Conservation (phyloP, 2,113 vertebrate genomes). For the Phyllostomus discolor region DNA sequence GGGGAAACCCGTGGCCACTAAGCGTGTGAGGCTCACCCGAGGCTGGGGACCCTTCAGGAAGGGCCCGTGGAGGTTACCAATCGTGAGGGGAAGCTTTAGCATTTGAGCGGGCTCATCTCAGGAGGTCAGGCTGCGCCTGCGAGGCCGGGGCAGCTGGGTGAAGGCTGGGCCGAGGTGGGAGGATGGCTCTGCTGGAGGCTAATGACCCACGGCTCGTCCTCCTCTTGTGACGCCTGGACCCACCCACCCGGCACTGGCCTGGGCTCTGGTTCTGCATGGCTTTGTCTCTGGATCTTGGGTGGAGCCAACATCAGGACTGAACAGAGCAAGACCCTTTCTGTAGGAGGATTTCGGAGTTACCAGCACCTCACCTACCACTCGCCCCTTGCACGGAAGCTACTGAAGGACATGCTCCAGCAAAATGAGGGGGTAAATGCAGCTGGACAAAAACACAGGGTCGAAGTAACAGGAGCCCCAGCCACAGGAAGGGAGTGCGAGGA, state of each 20-base stretch:
- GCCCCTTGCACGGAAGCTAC: neutral
- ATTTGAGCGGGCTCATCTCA: neutral
- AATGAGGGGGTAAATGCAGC: neutral
- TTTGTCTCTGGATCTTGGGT: neutral
- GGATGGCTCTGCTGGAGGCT: neutral
- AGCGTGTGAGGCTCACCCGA: neutral
- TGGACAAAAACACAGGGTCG: neutral
- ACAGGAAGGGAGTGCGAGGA: neutral
- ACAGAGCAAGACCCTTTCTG: neutral
- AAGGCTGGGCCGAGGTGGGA: neutral
- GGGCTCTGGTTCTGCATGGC: neutral
- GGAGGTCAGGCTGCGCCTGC: neutral
- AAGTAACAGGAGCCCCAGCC: neutral
- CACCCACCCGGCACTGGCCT: neutral
- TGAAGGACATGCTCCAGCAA: neutral
- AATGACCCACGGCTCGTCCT: too few species aligned
- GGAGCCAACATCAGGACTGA: neutral
- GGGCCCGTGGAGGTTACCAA: too few species aligned
- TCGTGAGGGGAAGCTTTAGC: too few species aligned
- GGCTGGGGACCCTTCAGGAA: neutral
- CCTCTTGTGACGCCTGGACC: neutral
- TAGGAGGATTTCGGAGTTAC: neutral
- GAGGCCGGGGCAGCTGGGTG: neutral
- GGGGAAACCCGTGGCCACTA: too few species aligned
- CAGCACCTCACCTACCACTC: neutral